Evolutionary conservation across 2,888 invertebrate genomes (phyloP).

Genomic region (Hyposoter dolosus): DNA sequence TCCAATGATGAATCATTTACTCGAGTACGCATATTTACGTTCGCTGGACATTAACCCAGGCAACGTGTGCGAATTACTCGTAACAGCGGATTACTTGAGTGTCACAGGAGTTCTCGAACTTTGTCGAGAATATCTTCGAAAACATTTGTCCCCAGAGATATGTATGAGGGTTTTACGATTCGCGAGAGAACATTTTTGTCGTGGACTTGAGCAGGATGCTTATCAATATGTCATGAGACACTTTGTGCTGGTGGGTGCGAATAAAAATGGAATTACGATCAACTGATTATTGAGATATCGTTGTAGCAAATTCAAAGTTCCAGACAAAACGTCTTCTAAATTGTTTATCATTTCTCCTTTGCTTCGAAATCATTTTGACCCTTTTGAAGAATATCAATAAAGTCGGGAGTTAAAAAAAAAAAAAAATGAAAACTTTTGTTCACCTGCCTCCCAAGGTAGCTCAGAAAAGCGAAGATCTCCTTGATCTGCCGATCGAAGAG

Average conservation of each 20-base stretch:
- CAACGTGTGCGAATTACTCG: conserved; percentile 93
- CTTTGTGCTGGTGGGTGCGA: conserved; percentile 87
- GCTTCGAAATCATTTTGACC: neutral
- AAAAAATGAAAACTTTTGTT: conserved; percentile 40
- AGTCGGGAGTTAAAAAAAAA: neutral
- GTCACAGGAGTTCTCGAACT: conserved; percentile 92
- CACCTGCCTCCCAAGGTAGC: conserved; percentile 85
- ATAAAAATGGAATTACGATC: neutral
- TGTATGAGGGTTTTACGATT: conserved; percentile 94
- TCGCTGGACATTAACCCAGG: conserved; percentile 90
- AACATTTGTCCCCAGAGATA: conserved; percentile 90
- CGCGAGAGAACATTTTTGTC: conserved; percentile 91
- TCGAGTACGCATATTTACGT: conserved; percentile 94
- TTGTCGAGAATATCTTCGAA: conserved; percentile 91
- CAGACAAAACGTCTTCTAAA: neutral
- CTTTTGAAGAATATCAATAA: neutral
- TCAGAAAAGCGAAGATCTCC: conserved; percentile 90
- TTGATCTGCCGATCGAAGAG: conserved; percentile 90
- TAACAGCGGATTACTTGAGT: conserved; percentile 95
- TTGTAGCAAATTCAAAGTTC: neutral
- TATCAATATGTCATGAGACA: conserved; percentile 91
- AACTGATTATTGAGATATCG: no score
- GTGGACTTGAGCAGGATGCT: conserved; percentile 89
- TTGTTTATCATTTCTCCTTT: neutral
- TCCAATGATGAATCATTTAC: conserved; percentile 91